These are phyloP conservation scores for Diprion similis DNA, from an alignment of 1,140 invertebrate species.

Conservation along the genomic window DNA sequence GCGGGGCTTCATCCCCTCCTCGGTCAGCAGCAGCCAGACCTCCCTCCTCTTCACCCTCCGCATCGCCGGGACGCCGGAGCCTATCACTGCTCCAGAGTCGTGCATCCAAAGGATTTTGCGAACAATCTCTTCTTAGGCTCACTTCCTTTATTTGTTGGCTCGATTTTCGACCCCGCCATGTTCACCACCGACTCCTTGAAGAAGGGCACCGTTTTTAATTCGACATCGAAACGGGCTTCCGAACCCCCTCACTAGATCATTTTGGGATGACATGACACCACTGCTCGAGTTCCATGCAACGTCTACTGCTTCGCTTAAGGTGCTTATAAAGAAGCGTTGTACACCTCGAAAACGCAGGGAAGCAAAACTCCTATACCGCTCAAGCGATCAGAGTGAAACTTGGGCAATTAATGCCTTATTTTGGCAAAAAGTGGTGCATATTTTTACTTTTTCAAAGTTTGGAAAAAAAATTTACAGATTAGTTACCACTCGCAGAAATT, in stretches of 20 bases:
- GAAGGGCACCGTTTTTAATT: too few species aligned
- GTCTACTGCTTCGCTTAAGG: too few species aligned
- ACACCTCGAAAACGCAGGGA: too few species aligned
- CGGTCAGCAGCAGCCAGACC: neutral
- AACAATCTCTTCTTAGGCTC: neutral
- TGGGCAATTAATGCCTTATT: too few species aligned
- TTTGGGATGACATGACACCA: neutral
- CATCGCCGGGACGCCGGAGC: neutral
- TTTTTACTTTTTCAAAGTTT: too few species aligned
- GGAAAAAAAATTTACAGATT: too few species aligned
- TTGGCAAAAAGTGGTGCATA: too few species aligned
- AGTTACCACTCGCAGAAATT: too few species aligned
- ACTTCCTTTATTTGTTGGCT: neutral
- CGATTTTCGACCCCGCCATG: slow-evolving; percentile 21
- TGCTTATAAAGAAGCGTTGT: too few species aligned
- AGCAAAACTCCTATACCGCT: too few species aligned
- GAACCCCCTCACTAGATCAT: neutral
- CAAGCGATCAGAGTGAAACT: too few species aligned
- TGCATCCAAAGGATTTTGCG: neutral
- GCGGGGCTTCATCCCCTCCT: slow-evolving; percentile 60
- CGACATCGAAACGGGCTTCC: neutral
- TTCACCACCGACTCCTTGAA: neutral
- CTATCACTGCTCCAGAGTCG: neutral
- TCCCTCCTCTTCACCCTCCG: slow-evolving; percentile 20
- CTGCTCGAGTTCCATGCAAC: too few species aligned